Percentiles rank a stretch among this genome's conserved stretches.
Conservation (phyloP, 2,797 vertebrate species). For the Vespertilio murinus region DNA sequence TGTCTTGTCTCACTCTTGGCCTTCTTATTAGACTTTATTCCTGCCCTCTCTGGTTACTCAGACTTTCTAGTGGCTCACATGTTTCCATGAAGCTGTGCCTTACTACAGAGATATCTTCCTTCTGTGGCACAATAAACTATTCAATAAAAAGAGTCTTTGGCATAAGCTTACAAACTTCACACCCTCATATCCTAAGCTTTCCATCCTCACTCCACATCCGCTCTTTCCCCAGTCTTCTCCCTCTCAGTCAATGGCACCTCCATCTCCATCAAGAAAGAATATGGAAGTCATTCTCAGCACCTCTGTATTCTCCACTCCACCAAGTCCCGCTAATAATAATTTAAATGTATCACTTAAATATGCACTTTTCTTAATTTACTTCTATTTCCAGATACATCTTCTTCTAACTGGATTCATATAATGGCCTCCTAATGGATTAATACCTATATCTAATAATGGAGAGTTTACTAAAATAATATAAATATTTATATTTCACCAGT, state of each 20-base stretch:
- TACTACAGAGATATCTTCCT: background rate
- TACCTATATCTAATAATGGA: slow-evolving; percentile 7
- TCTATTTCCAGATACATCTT: background rate
- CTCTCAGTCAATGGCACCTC: background rate
- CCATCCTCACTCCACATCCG: background rate
- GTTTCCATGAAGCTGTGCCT: background rate
- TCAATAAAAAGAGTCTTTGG: background rate
- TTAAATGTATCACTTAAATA: background rate
- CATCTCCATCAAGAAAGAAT: background rate
- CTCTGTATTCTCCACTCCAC: background rate
- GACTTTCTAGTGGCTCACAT: background rate
- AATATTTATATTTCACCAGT: background rate
- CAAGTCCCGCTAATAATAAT: background rate
- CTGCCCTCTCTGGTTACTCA: background rate
- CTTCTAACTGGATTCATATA: background rate
- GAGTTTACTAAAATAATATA: background rate
- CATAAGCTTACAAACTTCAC: background rate
- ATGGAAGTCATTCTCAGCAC: background rate
- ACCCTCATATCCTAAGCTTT: background rate
- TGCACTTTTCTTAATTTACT: background rate
- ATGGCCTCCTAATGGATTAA: background rate
- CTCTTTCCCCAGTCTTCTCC: background rate
- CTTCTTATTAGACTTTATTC: background rate
- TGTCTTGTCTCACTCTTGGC: background rate
- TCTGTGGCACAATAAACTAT: background rate